Evolutionary conservation across 64 coral and sea anemone genomes (phyloP).

Genomic region (Hydrozoanthus tunicans): DNA sequence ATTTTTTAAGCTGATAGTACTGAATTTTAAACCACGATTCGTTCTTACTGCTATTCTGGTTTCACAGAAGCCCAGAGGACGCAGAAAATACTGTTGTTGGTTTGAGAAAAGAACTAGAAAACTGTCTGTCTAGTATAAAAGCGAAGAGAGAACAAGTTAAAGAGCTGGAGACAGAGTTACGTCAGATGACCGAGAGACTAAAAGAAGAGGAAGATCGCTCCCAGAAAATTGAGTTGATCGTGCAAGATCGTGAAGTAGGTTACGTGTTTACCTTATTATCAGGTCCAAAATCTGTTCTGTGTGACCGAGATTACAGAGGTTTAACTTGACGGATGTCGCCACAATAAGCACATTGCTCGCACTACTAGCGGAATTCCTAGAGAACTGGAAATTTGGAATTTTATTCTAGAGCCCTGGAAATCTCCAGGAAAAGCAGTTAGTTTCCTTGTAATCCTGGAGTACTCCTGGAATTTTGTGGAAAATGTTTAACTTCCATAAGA

Average conservation of each 20-base stretch:
- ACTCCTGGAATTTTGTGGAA: too few relatives aligned
- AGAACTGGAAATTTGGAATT: too few relatives aligned
- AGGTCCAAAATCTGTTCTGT: not conserved
- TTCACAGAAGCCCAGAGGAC: slow-evolving; percentile 6
- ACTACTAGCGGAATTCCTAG: too few relatives aligned
- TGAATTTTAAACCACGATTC: too few relatives aligned
- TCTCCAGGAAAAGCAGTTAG: too few relatives aligned
- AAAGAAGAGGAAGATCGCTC: slow-evolving; percentile 56
- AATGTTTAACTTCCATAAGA: too few relatives aligned
- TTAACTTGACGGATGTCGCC: too few relatives aligned
- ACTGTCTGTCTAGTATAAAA: slow-evolving; percentile 67
- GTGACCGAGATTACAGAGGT: not conserved
- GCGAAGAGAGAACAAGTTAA: slow-evolving; percentile 72
- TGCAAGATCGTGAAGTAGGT: slow-evolving; percentile 81
- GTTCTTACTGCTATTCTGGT: not conserved
- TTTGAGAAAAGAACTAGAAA: slow-evolving; percentile 76
- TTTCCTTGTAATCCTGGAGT: too few relatives aligned
- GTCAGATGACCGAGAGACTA: slow-evolving; percentile 19
- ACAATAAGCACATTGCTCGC: too few relatives aligned
- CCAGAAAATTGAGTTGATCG: slow-evolving; percentile 75
- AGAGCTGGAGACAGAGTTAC: slow-evolving; percentile 51
- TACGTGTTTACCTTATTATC: not conserved
- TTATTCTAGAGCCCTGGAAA: too few relatives aligned
- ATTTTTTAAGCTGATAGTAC: too few relatives aligned
- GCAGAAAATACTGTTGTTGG: slow-evolving; percentile 69